phyloP scores from a whole-genome alignment of 1,140 invertebrate species.

The Vanessa atalanta region DNA sequence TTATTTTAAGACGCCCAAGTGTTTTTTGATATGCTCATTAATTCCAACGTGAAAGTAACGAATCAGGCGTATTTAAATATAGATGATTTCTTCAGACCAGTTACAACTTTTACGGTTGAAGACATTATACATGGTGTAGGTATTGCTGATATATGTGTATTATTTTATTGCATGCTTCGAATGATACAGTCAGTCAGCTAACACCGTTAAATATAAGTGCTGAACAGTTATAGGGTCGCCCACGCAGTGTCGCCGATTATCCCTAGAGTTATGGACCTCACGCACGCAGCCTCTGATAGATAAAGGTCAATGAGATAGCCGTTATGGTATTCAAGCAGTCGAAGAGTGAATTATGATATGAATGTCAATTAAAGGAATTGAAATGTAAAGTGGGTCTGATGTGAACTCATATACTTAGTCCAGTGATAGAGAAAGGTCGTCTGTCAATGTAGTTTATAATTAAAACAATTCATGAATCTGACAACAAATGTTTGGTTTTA shows the following conservation, averaged over 20 bases:
- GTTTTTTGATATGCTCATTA: conserved; percentile 4
- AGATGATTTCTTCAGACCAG: not conserved
- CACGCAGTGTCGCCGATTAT: conserved; percentile 48
- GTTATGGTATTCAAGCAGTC: conserved; percentile 5
- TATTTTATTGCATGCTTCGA: conserved; percentile 9
- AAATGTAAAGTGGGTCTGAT: not conserved
- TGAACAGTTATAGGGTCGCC: conserved; percentile 48
- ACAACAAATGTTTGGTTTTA: too few species aligned
- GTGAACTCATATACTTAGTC: not conserved
- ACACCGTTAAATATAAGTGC: conserved; percentile 42
- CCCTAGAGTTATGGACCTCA: conserved; percentile 52
- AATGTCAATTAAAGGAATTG: not conserved
- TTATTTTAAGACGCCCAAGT: not conserved
- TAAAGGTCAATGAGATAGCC: conserved; percentile 44
- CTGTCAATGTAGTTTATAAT: too few species aligned
- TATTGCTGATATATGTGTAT: not conserved
- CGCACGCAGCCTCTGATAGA: conserved; percentile 43
- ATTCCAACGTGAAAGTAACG: not conserved
- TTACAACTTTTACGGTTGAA: not conserved
- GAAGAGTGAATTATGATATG: not conserved
- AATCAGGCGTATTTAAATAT: not conserved
- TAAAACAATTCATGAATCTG: too few species aligned
- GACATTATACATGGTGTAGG: not conserved
- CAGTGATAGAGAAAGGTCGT: not conserved
- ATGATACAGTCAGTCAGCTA: conserved; percentile 8